Conservation (phyloP, 2,113 vertebrate species). For the Cyprinodon brontotheroides region DNA sequence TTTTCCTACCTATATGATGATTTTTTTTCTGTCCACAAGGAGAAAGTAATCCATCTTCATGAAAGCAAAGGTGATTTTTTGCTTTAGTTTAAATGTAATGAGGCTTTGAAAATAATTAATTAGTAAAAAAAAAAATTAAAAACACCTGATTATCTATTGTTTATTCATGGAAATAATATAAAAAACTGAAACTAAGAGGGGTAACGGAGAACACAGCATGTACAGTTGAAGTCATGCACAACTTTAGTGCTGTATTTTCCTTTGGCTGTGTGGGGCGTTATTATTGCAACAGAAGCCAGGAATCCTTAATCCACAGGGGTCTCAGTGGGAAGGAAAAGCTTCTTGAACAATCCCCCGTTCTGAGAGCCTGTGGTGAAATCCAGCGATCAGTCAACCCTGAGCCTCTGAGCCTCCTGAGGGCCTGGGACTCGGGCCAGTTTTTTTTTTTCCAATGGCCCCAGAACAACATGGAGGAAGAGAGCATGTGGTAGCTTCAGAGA, state of each 20-base stretch:
- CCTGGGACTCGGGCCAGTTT: slow-evolving; percentile 64
- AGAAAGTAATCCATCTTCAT: too few relatives aligned
- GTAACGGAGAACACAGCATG: slow-evolving; percentile 15
- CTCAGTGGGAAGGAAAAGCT: slow-evolving; percentile 70
- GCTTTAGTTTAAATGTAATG: too few relatives aligned
- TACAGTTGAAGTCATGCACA: slow-evolving; percentile 30
- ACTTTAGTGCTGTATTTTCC: slow-evolving; percentile 52
- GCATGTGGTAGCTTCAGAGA: not conserved
- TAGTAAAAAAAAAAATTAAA: not conserved
- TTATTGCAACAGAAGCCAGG: slow-evolving; percentile 71
- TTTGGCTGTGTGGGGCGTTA: slow-evolving; percentile 67
- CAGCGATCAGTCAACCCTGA: slow-evolving; percentile 73
- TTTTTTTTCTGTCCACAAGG: too few relatives aligned
- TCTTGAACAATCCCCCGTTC: slow-evolving; percentile 64
- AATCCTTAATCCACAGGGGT: slow-evolving; percentile 72
- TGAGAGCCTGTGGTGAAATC: slow-evolving; percentile 69
- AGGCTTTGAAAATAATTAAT: too few relatives aligned
- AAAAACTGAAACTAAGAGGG: not conserved
- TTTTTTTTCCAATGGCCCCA: slow-evolving; percentile 46
- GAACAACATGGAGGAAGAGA: slow-evolving; percentile 28
- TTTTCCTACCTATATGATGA: too few relatives aligned
- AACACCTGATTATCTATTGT: not conserved
- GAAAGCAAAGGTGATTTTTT: too few relatives aligned
- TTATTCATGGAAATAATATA: not conserved
- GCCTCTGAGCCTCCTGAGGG: slow-evolving; percentile 66